Conservation (phyloP, 2,797 vertebrate genomes). For the Cyprinella venusta region DNA sequence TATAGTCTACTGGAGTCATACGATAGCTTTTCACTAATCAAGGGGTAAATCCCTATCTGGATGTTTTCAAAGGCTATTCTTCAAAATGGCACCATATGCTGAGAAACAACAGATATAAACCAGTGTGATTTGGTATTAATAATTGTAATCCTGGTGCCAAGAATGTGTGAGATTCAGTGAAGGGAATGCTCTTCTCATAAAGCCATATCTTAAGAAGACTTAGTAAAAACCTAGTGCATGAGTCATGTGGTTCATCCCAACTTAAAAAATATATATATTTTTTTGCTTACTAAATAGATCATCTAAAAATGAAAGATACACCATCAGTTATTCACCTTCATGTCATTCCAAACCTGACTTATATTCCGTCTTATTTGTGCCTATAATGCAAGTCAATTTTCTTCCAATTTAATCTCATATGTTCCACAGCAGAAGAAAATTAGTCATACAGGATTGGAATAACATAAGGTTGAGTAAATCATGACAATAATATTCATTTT, state of each 20-base stretch:
- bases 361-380: not conserved
- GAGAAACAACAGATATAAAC: not conserved
- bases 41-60: not conserved
- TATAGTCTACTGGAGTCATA: not conserved
- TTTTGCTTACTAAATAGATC: not conserved
- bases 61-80: not conserved
- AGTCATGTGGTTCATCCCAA: not conserved
- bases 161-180: not conserved
- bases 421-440: not conserved
- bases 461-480: not conserved
- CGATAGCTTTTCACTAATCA: not conserved
- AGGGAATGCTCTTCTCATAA: not conserved
- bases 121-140: slow-evolving; percentile 1
- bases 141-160: not conserved
- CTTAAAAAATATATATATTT: not conserved
- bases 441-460: not conserved
- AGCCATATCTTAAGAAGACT: not conserved
- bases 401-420: not conserved
- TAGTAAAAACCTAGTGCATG: not conserved
- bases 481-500: not conserved
- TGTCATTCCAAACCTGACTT: not conserved
- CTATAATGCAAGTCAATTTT: not conserved
- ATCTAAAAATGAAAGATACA: not conserved
- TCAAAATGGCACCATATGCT: not conserved
- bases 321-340: not conserved